These are phyloP conservation scores for Bos javanicus DNA, from an alignment of 2,113 vertebrate genomes.

Conservation along the genomic window DNA sequence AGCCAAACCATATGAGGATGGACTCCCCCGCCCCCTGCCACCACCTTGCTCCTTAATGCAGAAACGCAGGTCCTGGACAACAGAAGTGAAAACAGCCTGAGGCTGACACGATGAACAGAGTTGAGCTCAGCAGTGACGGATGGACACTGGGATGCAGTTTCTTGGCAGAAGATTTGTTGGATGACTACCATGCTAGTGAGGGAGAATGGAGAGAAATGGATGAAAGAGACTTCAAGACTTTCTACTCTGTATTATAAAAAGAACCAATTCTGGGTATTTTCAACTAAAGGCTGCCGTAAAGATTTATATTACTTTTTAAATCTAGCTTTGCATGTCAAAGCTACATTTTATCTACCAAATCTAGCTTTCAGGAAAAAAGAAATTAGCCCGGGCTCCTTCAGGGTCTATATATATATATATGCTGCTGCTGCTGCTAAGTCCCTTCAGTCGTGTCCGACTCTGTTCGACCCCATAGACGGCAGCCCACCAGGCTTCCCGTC, in stretches of 20 bases:
- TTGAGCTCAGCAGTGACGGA: too few relatives aligned
- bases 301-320: neutral
- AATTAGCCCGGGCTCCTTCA: neutral
- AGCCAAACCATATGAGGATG: neutral
- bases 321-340: neutral
- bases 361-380: neutral
- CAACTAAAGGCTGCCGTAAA: neutral
- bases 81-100: neutral
- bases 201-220: neutral
- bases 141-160: accelerated
- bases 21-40: accelerated
- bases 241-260: neutral
- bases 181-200: neutral
- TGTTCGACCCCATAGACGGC: too few relatives aligned
- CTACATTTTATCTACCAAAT: neutral
- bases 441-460: too few relatives aligned
- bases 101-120: neutral
- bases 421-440: too few relatives aligned
- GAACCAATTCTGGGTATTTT: neutral
- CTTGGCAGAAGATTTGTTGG: neutral
- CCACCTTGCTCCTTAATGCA: neutral
- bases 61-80: neutral
- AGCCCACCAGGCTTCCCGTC: too few relatives aligned
- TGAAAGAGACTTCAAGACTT: neutral
- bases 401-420: neutral